phyloP scores from a whole-genome alignment of 2,888 invertebrate genomes.

The Harmothoe impar region DNA sequence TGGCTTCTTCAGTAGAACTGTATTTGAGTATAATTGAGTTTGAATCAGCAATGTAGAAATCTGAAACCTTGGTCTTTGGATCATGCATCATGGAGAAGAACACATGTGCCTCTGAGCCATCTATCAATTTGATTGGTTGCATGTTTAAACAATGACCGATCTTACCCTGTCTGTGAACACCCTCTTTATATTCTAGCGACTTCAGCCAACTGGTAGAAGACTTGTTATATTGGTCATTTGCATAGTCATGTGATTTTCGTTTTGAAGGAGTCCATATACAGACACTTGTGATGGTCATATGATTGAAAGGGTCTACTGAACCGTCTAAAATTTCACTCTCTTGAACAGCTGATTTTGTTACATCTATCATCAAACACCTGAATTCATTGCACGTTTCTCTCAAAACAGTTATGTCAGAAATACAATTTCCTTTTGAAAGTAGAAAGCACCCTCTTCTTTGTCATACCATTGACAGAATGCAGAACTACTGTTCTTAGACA shows the following conservation, averaged over 20 bases:
- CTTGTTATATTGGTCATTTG: neutral
- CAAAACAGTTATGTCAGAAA: neutral
- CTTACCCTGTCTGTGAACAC: constrained; percentile 68
- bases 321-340: neutral
- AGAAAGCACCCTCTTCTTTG: neutral
- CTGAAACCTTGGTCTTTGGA: neutral
- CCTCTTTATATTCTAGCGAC: neutral
- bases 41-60: neutral
- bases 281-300: constrained; percentile 34
- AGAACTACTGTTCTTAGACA: neutral
- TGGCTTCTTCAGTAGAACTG: neutral
- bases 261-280: constrained; percentile 40
- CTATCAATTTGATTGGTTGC: neutral
- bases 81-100: neutral
- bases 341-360: neutral
- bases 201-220: neutral
- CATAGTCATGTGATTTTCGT: neutral
- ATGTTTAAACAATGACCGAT: constrained; percentile 67
- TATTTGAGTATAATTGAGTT: neutral
- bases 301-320: constrained; percentile 20
- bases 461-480: constrained; percentile 1
- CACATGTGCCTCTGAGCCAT: neutral
- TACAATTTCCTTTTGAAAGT: constrained; percentile 27
- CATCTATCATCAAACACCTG: neutral
- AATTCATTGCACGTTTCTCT: neutral